Evolutionary conservation across 2,797 vertebrate species (phyloP), one percentile per base, ranked within the genome.

Genomic region (Sebastes nivosus): DNA sequence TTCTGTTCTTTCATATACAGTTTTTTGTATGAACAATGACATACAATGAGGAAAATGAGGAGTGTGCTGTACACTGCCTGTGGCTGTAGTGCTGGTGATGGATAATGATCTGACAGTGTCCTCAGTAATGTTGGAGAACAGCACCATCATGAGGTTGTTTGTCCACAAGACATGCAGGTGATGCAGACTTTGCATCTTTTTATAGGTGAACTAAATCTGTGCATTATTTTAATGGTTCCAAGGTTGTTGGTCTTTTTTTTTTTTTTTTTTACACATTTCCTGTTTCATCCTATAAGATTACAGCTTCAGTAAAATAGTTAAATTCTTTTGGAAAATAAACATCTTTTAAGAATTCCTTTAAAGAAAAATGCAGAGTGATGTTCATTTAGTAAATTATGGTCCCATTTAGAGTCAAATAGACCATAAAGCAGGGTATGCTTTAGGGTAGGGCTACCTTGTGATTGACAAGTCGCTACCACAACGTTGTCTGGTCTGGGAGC

Each of bases 61-160:
- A 63, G 20, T 9, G 14, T 30, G 20, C 4, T 11, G 10, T n/a
- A 4, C 30, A n/a, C 4, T 36, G 67, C 24, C 20, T 42, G 3
- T 16, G 67, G 30, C 22, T 42, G 3, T 16, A 11, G 29, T 66
- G 54, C 30, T 60, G 32, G 22, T 52, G 22, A 54, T 52, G 50
- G 16, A 64, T 61, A 7, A 14, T 54, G 24, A 18, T 1, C 25
- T 63, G 20, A 22, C 1, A 1, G 38, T 10, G 46, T 64, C 22
- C 27, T 16, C 20, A 20, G 16, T 61, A 73, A 46, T 42, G 67
- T 75, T 80, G 63, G 59, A 71, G 36, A 84, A 80, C 83, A 90
- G 89, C 88, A 52, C 93, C 94, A 91, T 90, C 95, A 83, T 72
- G 75, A 75, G 95, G 91, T 59, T 6, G 7, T 52, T 67, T 24